Evolutionary conservation across 2,888 invertebrate genomes (phyloP).

Genomic region (Mythimna loreyi): DNA sequence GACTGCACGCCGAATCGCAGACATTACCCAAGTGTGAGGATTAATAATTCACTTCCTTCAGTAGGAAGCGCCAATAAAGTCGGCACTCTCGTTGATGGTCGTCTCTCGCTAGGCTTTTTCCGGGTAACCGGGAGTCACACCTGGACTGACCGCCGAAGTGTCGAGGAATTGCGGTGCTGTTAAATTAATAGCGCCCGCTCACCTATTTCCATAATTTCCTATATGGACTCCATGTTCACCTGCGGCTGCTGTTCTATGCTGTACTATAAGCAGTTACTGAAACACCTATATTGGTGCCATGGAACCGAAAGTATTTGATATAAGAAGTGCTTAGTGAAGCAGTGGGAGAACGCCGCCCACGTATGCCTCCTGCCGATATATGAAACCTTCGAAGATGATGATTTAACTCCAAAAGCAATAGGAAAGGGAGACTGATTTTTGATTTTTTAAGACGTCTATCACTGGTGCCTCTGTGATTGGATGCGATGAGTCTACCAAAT

Average conservation of each 20-base stretch:
- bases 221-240: slow-evolving; percentile 63
- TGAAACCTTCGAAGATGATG: slow-evolving; percentile 51
- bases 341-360: slow-evolving; percentile 79
- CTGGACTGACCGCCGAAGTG: too few relatives aligned
- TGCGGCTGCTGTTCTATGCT: slow-evolving; percentile 77
- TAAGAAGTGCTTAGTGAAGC: slow-evolving; percentile 72
- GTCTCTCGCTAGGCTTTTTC: too few relatives aligned
- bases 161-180: too few relatives aligned
- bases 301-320: slow-evolving; percentile 80
- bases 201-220: slow-evolving; percentile 62
- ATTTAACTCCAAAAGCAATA: slow-evolving; percentile 50
- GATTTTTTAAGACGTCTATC: slow-evolving; percentile 76
- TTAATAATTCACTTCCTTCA: too few relatives aligned
- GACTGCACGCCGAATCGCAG: too few relatives aligned
- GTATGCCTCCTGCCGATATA: slow-evolving; percentile 78
- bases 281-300: slow-evolving; percentile 83
- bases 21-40: too few relatives aligned
- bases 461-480: slow-evolving; percentile 78
- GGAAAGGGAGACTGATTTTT: slow-evolving; percentile 71
- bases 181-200: too few relatives aligned
- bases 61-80: too few relatives aligned
- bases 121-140: too few relatives aligned
- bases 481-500: slow-evolving; percentile 77
- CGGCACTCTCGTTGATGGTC: too few relatives aligned
- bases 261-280: slow-evolving; percentile 78